phyloP scores from a whole-genome alignment of 2,113 vertebrate genomes.

The Egretta garzetta region DNA sequence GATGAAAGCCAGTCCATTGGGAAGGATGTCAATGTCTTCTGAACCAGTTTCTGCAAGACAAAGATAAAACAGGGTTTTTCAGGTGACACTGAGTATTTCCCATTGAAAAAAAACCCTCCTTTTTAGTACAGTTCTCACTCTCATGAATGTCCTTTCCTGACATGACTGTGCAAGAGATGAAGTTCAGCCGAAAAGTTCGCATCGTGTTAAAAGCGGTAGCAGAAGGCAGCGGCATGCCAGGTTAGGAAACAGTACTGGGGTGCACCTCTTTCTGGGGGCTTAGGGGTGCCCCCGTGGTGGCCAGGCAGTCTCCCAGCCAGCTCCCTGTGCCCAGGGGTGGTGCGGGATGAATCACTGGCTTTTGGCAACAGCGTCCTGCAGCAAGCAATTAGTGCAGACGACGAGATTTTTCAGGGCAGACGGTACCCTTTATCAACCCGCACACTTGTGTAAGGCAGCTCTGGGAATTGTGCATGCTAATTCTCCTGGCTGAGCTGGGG shows the following conservation, averaged over 20 bases:
- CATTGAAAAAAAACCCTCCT: background rate
- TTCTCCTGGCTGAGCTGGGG: background rate
- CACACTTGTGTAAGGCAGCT: background rate
- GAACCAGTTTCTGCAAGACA: slow-evolving; percentile 76
- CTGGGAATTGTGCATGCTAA: background rate
- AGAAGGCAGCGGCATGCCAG: fast-evolving
- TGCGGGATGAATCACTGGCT: background rate
- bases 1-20: slow-evolving; percentile 81
- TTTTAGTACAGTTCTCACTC: background rate
- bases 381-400: background rate
- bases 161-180: fast-evolving
- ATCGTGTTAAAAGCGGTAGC: background rate
- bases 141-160: background rate
- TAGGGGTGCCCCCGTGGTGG: background rate
- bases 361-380: background rate
- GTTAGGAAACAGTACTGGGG: background rate
- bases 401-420: background rate
- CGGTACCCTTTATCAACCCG: background rate
- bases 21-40: slow-evolving; percentile 82
- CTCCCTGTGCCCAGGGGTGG: fast-evolving
- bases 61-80: background rate
- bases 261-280: background rate
- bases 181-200: background rate
- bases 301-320: background rate
- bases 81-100: background rate